Evolutionary conservation across 1,140 invertebrate species (phyloP).

Genomic region (Orchestia grillus): DNA sequence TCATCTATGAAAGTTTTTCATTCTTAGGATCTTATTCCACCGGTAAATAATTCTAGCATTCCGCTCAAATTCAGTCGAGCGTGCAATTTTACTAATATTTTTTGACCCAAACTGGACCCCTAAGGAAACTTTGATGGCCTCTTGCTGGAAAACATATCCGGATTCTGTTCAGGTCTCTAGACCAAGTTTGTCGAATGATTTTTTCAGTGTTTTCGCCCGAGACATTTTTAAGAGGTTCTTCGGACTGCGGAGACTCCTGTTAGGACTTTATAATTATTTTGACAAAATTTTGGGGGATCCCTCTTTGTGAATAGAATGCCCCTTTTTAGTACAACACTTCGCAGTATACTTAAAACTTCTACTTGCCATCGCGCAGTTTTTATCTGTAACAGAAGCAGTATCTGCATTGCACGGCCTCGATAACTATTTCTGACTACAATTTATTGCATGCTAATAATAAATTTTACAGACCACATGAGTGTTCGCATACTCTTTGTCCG

Average conservation of each 20-base stretch:
- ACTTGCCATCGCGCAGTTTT: too few species aligned
- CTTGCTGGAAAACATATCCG: constrained; percentile 23
- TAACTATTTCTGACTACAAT: neutral
- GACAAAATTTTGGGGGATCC: neutral
- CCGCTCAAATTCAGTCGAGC: constrained; percentile 11
- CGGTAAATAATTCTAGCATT: neutral
- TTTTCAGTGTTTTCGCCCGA: neutral
- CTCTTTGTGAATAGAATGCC: neutral
- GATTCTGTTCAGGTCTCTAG: neutral
- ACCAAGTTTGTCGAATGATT: constrained; percentile 1
- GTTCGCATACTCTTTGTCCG: too few species aligned
- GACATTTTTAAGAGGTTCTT: neutral
- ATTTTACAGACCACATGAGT: too few species aligned
- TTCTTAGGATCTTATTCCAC: neutral
- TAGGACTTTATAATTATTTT: neutral
- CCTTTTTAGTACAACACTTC: neutral
- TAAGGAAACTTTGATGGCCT: constrained; percentile 24
- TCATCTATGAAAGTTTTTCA: neutral
- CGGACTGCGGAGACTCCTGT: neutral
- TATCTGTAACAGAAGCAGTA: too few species aligned
- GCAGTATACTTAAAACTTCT: neutral
- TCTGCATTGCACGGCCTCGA: neutral
- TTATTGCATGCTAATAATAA: neutral
- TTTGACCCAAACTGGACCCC: neutral
- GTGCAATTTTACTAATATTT: constrained; percentile 7